Evolutionary conservation across 2,113 vertebrate genomes (phyloP), one percentile per base, ranked within the genome.

Genomic region (Thunnus maccoyii): DNA sequence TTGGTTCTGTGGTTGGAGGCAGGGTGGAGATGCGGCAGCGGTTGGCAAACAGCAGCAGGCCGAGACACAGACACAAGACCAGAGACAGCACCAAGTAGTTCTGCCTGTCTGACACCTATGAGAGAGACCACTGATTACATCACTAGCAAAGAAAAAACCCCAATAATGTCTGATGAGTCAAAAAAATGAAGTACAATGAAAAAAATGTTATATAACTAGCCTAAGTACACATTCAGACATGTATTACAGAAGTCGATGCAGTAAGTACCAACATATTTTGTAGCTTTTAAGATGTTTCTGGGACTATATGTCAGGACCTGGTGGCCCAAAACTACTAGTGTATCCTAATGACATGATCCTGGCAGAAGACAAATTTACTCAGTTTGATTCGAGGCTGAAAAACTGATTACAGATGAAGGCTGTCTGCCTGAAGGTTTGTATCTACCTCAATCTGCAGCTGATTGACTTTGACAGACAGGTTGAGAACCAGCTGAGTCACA

Each of bases 381-480:
- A 7, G 66, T 61, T 66, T 69, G 41, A 50, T 32, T 50, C 50
- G 4, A 50, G 18, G 30, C 20, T 60, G 46, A 14, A 18, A 65
- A 67, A 10, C 17, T 54, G 65, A 72, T 17, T 58, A 58, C 44
- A 84, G 25, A 78, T 63, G 75, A 74, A 54, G 58, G 50, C 36
- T 83, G 68, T 71, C 46, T 70, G 74, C 72, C 25, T 0, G 0
- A 3, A 67, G 82, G 3, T 10, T 30, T 54, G n/a, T 3, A 65
- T 47, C 20, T 95, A 99, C 98, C 97, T 99, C 96, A n/a, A 18
- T 94, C 87, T 97, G 96, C 72, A 99, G 92, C 63, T 96, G 95
- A 5, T 90, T 91, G 78, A 98, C 96, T 10, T 93, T 94, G 12
- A 93, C 55, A 32, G 98, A 98, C 86, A 99, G 94, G 81, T 98